Base-by-base conservation (phyloP, 92 coral and sea anemone species). In the Montipora capitata region DNA sequence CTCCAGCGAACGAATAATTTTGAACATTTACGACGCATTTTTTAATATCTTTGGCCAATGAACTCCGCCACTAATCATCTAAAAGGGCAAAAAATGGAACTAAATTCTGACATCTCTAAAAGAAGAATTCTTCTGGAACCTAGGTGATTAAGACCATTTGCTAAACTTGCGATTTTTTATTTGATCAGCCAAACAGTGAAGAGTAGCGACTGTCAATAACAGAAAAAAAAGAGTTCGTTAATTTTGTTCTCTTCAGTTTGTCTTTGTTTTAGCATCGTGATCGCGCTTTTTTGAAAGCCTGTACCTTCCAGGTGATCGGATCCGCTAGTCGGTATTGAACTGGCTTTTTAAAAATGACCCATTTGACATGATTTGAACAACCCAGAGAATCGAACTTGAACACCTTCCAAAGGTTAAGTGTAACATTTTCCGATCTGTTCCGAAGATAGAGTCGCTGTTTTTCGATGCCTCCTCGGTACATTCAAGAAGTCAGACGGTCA, bases 161-260 rank as follows among this genome's bases (percentile, higher is more conserved):
- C 71, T 27, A 83, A 58, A 83, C 71, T 14, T 48, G 67, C 45
- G 72, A 72, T 48, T 58, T 5, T 81, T 44, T 83, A 43, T 72
- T 83, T 83, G 59, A 38, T 20, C 87, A 83, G 87, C 87, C 57
- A 72, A 40, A 41, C 48, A 17, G 61, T 63, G 9, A 10, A 83
- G 58, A 83, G 79, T 72, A 76, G 43, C 35, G 61, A 70, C 87
- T 81, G 76, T 68, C 42, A 83, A 83, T 56, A 71, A 39, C 17
- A 80, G 40, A 8, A 41, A n/a, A 41, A 27, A 52, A 15, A 40
- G 15, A 16, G 27, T 72, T 51, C 35, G 74, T 39, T 67, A 4
- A 67, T 35, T 52, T 42, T 68, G n/a, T 52, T 45, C 68, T 39
- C 40, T 56, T 17, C 14, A 8, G 10, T 2, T 9, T 65, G 44